These are phyloP conservation scores for Epinephelus moara DNA, from an alignment of 2,113 vertebrate genomes.

Conservation along the genomic window DNA sequence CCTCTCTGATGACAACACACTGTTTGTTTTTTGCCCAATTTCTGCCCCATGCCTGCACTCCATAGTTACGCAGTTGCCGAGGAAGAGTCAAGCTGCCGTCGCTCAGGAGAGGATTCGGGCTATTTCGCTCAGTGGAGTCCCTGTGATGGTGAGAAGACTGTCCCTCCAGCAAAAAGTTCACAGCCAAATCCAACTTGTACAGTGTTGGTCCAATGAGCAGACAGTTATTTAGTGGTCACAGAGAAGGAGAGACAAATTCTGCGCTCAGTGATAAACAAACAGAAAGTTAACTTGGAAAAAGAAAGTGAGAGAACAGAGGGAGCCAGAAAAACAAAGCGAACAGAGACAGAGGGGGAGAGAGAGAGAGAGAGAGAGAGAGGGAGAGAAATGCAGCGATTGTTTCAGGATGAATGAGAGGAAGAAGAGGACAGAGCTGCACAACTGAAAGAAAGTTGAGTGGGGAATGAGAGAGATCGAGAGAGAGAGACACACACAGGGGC, in stretches of 20 bases:
- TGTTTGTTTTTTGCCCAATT: slow-evolving; percentile 48
- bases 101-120: slow-evolving; percentile 35
- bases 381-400: slow-evolving; percentile 62
- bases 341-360: slow-evolving; percentile 43
- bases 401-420: slow-evolving; percentile 76
- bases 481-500: slow-evolving; percentile 24
- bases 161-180: slow-evolving; percentile 23
- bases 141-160: slow-evolving; percentile 14
- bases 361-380: slow-evolving; percentile 16
- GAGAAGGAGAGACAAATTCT: slow-evolving; percentile 39
- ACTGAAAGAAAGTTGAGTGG: slow-evolving; percentile 72
- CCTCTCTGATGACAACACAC: slow-evolving; percentile 51
- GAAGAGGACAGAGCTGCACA: slow-evolving; percentile 61
- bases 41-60: slow-evolving; percentile 63
- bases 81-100: slow-evolving; percentile 55
- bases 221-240: slow-evolving; percentile 25
- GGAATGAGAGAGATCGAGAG: slow-evolving; percentile 50
- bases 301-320: slow-evolving; percentile 48
- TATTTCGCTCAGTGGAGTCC: slow-evolving; percentile 32
- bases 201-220: slow-evolving; percentile 24
- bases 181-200: slow-evolving; percentile 37
- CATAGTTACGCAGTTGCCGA: slow-evolving; percentile 72
- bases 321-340: slow-evolving; percentile 53
- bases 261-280: slow-evolving; percentile 36
- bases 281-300: slow-evolving; percentile 60